phyloP scores from a whole-genome alignment of 2,113 vertebrate species.

The Chaetops frenatus region DNA sequence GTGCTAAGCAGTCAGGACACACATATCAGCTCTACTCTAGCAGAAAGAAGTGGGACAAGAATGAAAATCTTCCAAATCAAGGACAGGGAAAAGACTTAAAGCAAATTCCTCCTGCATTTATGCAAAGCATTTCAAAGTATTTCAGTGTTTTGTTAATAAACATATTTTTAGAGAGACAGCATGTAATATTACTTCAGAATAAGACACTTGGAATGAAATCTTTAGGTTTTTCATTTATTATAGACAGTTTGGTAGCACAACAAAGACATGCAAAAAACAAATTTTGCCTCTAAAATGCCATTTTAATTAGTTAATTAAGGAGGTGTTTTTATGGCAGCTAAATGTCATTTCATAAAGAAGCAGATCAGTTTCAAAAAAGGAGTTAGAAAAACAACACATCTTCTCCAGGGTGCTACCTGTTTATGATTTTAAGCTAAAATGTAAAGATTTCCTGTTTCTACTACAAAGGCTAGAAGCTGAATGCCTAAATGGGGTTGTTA shows the following conservation, averaged over 20 bases:
- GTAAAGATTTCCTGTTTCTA: neutral
- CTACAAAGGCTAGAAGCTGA: neutral
- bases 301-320: neutral
- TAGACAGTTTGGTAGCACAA: neutral
- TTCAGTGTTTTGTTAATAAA: neutral
- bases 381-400: neutral
- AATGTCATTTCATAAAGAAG: neutral
- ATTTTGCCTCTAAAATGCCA: neutral
- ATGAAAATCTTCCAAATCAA: neutral
- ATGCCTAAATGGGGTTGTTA: conserved; percentile 50
- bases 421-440: neutral
- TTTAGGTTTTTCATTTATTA: neutral
- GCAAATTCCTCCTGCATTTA: neutral
- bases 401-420: neutral
- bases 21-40: neutral
- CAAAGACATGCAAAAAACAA: neutral
- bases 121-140: neutral
- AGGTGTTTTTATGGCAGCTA: neutral
- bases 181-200: neutral
- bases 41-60: neutral
- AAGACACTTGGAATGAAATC: neutral
- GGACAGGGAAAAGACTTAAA: neutral
- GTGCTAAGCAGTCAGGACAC: neutral
- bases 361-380: neutral
- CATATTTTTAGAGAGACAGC: neutral